Evolutionary conservation across 2,113 vertebrate species (phyloP).

Genomic region (Marcusenius ussheri): DNA sequence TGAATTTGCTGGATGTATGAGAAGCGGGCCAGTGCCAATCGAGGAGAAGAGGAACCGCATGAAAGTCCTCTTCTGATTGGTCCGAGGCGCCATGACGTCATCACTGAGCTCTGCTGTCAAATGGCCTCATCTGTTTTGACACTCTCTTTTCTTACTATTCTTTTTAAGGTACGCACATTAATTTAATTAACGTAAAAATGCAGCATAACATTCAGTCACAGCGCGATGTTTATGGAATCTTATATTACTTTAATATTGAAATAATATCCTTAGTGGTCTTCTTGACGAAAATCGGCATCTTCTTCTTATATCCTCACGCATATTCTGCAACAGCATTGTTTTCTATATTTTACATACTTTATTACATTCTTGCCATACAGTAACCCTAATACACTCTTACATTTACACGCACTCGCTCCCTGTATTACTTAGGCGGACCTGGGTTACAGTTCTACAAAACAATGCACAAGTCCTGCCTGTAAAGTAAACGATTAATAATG

Average conservation of each 20-base stretch:
- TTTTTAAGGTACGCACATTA: background rate
- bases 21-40: background rate
- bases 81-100: background rate
- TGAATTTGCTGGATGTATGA: constrained; percentile 34
- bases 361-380: background rate
- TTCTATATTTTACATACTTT: background rate
- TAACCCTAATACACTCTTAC: background rate
- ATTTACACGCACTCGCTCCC: background rate
- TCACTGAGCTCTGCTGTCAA: constrained; percentile 47
- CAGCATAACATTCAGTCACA: background rate
- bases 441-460: background rate
- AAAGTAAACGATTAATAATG: background rate
- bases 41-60: background rate
- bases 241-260: background rate
- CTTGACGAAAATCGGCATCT: background rate
- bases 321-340: background rate
- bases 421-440: background rate
- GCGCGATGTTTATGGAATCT: background rate
- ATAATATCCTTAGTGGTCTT: background rate
- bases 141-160: background rate
- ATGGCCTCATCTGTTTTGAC: background rate
- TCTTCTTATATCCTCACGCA: background rate
- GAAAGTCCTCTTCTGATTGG: constrained; percentile 11
- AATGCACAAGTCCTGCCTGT: background rate
- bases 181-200: background rate